A percentile compares a stretch with the other conserved stretches of the same genome.
Evolutionary conservation across 2,113 vertebrate genomes (phyloP).

Genomic region (Gopherus flavomarginatus): DNA sequence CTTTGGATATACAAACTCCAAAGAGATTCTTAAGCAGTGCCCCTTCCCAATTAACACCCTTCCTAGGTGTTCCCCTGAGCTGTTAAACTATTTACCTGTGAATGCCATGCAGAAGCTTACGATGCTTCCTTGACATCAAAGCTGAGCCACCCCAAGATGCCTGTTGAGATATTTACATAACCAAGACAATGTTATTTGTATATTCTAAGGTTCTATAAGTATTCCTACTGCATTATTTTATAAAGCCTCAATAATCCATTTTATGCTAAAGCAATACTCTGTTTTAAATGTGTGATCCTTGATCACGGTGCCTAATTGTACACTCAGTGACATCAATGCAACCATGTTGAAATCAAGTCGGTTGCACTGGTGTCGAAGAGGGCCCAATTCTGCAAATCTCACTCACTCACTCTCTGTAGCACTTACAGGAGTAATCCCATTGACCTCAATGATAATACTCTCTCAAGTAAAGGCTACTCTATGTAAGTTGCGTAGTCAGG

Average conservation of each 20-base stretch:
- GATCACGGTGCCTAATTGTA: neutral
- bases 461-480: neutral
- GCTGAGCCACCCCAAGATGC: slow-evolving; percentile 90
- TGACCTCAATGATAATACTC: neutral
- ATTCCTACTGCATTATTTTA: neutral
- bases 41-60: neutral
- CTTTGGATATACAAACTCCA: neutral
- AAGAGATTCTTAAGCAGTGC: neutral
- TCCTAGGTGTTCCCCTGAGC: neutral
- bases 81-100: slow-evolving; percentile 77
- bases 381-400: neutral
- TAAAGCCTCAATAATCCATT: neutral
- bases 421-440: neutral
- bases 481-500: neutral
- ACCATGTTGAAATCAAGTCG: neutral
- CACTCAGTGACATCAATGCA: neutral
- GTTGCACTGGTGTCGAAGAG: neutral
- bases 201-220: neutral
- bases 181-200: neutral
- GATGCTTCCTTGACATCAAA: slow-evolving; percentile 83
- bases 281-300: neutral
- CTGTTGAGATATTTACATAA: slow-evolving; percentile 72
- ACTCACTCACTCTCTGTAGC: neutral
- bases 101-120: slow-evolving; percentile 82
- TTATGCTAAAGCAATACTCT: neutral